Evolutionary conservation across 2,888 invertebrate genomes (phyloP).

Genomic region (Lissonota sp.): DNA sequence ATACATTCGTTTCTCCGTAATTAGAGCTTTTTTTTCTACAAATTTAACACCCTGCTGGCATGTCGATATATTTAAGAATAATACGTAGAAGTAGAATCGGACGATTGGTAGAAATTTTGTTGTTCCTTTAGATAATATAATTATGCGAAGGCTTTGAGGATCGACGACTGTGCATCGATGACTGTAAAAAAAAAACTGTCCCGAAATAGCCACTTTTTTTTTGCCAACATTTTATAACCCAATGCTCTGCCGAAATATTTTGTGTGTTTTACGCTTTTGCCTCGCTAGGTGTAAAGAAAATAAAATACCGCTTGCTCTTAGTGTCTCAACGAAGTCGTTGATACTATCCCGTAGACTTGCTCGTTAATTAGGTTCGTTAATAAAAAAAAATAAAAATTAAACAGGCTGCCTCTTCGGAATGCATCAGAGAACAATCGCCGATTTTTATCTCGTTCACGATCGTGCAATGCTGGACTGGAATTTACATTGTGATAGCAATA

Average conservation of each 20-base stretch:
- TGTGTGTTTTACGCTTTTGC: constrained; percentile 36
- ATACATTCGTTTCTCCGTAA: constrained; percentile 63
- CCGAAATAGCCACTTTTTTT: constrained; percentile 3
- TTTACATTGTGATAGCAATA: constrained; percentile 44
- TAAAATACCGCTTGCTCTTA: constrained; percentile 22
- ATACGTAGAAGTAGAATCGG: constrained; percentile 29
- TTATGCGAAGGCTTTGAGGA: constrained; percentile 5
- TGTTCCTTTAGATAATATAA: constrained; percentile 13
- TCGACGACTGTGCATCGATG: constrained; percentile 14
- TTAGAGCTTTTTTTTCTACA: constrained; percentile 51
- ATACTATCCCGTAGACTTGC: no score
- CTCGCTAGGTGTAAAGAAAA: constrained; percentile 25
- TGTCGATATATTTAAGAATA: constrained; percentile 35
- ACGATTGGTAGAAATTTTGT: background rate
- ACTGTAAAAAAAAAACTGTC: constrained; percentile 13
- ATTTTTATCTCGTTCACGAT: constrained; percentile 10
- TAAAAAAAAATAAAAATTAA: background rate
- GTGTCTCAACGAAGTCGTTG: constrained; percentile 14
- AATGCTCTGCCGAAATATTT: constrained; percentile 11
- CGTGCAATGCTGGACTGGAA: constrained; percentile 9
- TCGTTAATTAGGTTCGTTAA: no score
- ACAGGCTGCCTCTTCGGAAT: constrained; percentile 1
- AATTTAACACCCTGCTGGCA: constrained; percentile 64
- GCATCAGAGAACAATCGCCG: constrained; percentile 14
- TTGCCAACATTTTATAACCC: constrained; percentile 1